A percentile compares a stretch with the other conserved stretches of the same genome.
Conservation (phyloP, 2,888 invertebrate species). For the Noctua pronuba region DNA sequence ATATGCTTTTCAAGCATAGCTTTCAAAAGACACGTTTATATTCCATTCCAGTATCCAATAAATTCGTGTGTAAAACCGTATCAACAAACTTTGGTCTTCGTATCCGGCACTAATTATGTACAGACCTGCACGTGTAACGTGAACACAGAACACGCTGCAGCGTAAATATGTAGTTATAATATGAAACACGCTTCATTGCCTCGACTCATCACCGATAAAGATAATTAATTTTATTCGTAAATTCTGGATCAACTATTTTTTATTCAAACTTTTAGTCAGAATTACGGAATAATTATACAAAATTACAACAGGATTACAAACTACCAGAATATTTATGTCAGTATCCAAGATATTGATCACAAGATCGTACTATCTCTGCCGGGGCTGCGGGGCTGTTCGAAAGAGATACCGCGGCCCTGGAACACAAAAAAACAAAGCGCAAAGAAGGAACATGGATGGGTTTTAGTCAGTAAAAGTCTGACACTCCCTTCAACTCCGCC, state of each 20-base stretch:
- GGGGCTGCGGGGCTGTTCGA: no score
- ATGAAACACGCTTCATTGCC: background rate
- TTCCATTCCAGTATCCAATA: background rate
- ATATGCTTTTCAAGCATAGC: background rate
- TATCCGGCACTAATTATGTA: conserved; percentile 5
- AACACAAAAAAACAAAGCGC: no score
- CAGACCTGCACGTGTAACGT: background rate
- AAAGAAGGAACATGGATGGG: no score
- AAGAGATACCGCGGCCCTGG: no score
- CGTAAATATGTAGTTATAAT: conserved; percentile 10
- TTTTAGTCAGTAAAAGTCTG: no score
- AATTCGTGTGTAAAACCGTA: background rate
- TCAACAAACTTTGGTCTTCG: background rate
- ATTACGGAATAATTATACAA: background rate
- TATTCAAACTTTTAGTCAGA: background rate
- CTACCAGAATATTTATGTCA: background rate
- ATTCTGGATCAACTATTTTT: background rate
- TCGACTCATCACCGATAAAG: background rate
- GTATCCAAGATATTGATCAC: background rate
- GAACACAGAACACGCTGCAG: background rate
- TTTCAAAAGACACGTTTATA: background rate
- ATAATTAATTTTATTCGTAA: background rate
- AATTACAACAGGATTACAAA: background rate
- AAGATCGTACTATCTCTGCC: background rate
- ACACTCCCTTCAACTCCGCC: no score